These are phyloP conservation scores for Dasysyrphus albostriatus DNA, from an alignment of 2,888 invertebrate species.

Conservation along the genomic window DNA sequence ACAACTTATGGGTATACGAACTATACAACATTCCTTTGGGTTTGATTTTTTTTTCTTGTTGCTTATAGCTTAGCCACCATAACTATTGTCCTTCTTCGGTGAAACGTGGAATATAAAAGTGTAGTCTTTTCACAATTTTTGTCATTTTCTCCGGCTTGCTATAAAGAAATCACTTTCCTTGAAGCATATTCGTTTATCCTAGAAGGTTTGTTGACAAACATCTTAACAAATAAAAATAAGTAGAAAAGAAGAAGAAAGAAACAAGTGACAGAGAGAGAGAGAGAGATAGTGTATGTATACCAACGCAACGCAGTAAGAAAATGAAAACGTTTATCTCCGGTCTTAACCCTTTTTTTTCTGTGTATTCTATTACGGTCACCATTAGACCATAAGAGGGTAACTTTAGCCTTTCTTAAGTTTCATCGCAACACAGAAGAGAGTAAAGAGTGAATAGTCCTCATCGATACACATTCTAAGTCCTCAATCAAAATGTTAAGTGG, in stretches of 20 bases:
- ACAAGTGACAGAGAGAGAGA: background rate
- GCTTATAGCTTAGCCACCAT: background rate
- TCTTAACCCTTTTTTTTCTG: slow-evolving; percentile 54
- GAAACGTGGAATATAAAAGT: slow-evolving; percentile 4
- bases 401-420: slow-evolving; percentile 35
- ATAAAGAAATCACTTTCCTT: slow-evolving; percentile 61
- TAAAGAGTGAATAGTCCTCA: slow-evolving; percentile 47
- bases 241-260: slow-evolving; percentile 2
- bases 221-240: slow-evolving; percentile 29
- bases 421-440: slow-evolving; percentile 2
- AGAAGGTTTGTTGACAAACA: slow-evolving; percentile 56
- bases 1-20: background rate
- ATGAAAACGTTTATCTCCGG: slow-evolving; percentile 66
- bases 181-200: slow-evolving; percentile 38
- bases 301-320: slow-evolving; percentile 12
- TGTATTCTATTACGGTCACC: slow-evolving; percentile 57
- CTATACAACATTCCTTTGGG: slow-evolving; percentile 21
- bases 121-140: slow-evolving; percentile 33
- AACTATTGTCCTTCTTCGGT: slow-evolving; percentile 2
- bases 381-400: slow-evolving; percentile 41
- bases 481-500: slow-evolving; percentile 74
- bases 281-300: slow-evolving; percentile 4
- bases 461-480: slow-evolving; percentile 60
- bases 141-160: slow-evolving; percentile 30
- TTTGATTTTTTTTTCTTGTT: slow-evolving; percentile 1